Evolutionary conservation across 1,140 invertebrate genomes (phyloP), one percentile per base, ranked within the genome.

Genomic region (Teleogryllus occipitalis): DNA sequence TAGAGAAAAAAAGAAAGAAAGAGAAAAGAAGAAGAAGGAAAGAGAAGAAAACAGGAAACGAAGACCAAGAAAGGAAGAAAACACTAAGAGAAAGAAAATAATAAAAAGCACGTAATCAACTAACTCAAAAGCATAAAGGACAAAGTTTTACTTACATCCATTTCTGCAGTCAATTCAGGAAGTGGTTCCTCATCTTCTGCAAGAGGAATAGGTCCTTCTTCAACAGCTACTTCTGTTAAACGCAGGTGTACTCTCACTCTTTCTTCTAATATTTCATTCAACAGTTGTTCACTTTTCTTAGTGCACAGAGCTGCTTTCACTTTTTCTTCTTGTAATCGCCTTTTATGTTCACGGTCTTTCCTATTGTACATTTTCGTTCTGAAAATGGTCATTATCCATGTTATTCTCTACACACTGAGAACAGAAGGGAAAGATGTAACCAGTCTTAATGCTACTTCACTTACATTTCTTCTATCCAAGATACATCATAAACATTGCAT

Each of bases 141-240:
- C 7, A 75, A 0, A 39, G 22, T 75, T 39, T 15, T 14, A 21
- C 15, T 39, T 54, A 77, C 76, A 39, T 77, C 46, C 85, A 87
- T 87, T 8, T 82, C 72, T 2, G 79, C 8, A 0, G 84, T 86
- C 0, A 88, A 77, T 6, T 81, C 80, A 7, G 86, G 86, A 8
- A 87, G 80, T 8, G 81, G 76, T 15, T 80, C 49, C 7, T 86
- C 84, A 47, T 86, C 85, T 7, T 73, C 77, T 47, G 84, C 81
- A 21, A 86, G 84, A 47, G 54, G 54, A 10, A 80, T 18, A 7
- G 48, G 18, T 54, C 48, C 76, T 8, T 76, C 75, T 14, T 77
- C 76, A 47, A 77, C 8, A 21, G 48, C 48, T 8, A 48, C 76
- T 47, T 77, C 76, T 2, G 76, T 48, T 10, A 77, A 15, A 47